Evolutionary conservation across 1,140 invertebrate species (phyloP).

Genomic region (Odontomachus brunneus): DNA sequence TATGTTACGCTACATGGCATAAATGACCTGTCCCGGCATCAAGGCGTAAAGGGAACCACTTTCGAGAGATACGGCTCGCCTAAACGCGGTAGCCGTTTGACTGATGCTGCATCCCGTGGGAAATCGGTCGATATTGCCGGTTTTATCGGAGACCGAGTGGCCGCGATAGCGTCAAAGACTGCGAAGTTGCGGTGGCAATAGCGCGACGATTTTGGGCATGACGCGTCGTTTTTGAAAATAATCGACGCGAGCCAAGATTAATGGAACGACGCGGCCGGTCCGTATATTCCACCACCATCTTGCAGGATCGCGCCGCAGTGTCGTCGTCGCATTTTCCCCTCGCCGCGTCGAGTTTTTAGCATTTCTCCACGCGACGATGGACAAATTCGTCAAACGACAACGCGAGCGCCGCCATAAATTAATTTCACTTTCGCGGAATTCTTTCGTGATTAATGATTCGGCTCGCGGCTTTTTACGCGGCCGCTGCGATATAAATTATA

Average conservation of each 20-base stretch:
- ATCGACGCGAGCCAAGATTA: slow-evolving; percentile 61
- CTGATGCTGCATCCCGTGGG: slow-evolving; percentile 3
- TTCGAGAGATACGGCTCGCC: neutral
- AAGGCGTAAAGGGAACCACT: neutral
- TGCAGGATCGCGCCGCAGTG: neutral
- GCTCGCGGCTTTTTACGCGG: slow-evolving; percentile 16
- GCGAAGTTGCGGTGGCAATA: neutral
- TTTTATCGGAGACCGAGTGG: slow-evolving; percentile 28
- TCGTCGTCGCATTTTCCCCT: slow-evolving; percentile 31
- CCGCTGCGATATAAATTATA: neutral
- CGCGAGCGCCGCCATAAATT: slow-evolving; percentile 53
- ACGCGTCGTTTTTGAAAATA: slow-evolving; percentile 27
- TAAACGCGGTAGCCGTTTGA: slow-evolving; percentile 17
- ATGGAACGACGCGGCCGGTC: slow-evolving; percentile 4
- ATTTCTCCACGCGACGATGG: neutral
- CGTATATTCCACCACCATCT: neutral
- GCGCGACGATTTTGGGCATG: neutral
- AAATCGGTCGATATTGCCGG: slow-evolving; percentile 24
- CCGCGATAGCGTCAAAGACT: slow-evolving; percentile 24
- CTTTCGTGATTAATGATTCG: slow-evolving; percentile 34
- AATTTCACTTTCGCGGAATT: slow-evolving; percentile 51
- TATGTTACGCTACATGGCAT: neutral
- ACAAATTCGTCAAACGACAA: slow-evolving; percentile 50
- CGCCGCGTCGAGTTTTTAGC: slow-evolving; percentile 15
- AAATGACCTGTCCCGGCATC: neutral